Evolutionary conservation across 2,113 vertebrate species (phyloP).

Genomic region (Calyptomena viridis): DNA sequence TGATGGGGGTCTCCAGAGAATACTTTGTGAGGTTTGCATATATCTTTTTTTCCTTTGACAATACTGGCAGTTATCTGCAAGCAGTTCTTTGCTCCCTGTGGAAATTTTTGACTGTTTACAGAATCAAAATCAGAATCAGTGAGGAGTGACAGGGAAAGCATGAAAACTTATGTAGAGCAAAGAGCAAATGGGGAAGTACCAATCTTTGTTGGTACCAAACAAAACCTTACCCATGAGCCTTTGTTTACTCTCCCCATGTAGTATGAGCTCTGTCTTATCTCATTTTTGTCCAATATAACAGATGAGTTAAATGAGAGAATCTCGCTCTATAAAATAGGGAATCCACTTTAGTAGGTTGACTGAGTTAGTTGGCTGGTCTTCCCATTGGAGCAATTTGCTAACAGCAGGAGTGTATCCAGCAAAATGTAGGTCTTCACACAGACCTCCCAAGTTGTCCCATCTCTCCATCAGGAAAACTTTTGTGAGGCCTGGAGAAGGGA

Average conservation of each 20-base stretch:
- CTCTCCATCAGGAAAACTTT: constrained; percentile 53
- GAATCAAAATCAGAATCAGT: not conserved
- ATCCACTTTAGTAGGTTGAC: constrained; percentile 46
- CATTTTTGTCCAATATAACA: not conserved
- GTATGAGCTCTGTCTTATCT: not conserved
- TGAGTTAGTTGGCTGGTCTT: constrained; percentile 46
- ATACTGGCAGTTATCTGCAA: not conserved
- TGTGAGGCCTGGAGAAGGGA: constrained; percentile 53
- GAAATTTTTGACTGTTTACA: constrained; percentile 6
- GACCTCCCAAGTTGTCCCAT: constrained; percentile 69
- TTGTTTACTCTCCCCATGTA: not conserved
- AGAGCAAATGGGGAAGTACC: not conserved
- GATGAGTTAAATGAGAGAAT: constrained; percentile 14
- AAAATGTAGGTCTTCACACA: constrained; percentile 46
- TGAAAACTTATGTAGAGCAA: not conserved
- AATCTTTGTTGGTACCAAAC: not conserved
- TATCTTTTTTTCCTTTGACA: not conserved
- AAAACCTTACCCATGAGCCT: not conserved
- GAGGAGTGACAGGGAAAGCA: not conserved
- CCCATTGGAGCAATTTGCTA: constrained; percentile 63
- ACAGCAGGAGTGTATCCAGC: constrained; percentile 63
- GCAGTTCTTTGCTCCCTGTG: not conserved
- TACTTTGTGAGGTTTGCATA: not conserved
- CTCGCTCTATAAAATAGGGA: constrained; percentile 27
- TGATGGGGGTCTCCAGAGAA: not conserved